Evolutionary conservation across 2,797 vertebrate species (phyloP).

Genomic region (Bothrops alternatus): DNA sequence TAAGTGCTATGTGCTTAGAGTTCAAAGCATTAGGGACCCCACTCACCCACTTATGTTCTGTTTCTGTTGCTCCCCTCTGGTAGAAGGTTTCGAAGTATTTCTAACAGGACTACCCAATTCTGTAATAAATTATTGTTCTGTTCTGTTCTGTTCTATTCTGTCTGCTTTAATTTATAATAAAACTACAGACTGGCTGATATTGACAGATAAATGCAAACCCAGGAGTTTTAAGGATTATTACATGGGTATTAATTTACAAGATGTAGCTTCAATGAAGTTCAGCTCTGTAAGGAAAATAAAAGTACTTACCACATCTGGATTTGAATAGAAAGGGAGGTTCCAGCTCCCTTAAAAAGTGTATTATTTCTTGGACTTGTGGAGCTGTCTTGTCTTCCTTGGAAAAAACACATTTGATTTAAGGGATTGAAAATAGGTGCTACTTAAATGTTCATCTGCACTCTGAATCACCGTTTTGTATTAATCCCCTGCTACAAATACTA

Average conservation of each 20-base stretch:
- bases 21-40: no score
- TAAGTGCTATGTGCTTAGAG: no score
- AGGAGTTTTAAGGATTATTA: background rate
- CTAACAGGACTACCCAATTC: no score
- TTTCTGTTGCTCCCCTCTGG: no score
- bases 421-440: background rate
- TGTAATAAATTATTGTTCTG: no score
- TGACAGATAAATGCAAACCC: background rate
- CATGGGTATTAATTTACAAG: background rate
- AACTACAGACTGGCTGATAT: background rate
- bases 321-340: background rate
- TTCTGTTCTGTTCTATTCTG: no score
- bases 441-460: background rate
- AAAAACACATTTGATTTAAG: background rate
- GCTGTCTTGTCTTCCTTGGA: background rate
- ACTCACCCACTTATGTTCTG: no score
- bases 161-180: background rate
- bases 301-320: background rate
- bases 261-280: background rate
- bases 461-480: background rate
- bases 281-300: background rate
- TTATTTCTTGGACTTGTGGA: background rate
- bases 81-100: no score
- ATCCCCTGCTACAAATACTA: background rate
- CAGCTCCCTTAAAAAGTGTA: background rate